Base-by-base conservation (phyloP, 2,113 vertebrate species). In the Tricholaema leucomelas region DNA sequence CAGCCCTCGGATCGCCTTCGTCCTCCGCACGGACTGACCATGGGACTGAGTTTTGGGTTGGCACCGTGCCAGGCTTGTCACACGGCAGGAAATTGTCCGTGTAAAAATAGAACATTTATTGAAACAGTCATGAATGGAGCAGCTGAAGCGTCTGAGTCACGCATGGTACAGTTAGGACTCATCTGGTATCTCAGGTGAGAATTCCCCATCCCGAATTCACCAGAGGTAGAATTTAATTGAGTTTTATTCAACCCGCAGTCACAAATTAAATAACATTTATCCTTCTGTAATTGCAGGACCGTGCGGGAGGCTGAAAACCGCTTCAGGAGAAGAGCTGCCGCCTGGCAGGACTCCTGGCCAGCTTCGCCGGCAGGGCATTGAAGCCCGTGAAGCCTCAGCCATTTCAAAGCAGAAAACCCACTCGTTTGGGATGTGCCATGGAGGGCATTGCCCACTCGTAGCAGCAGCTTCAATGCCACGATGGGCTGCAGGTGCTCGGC, bases 201-300 rank as follows among this genome's bases (percentile, higher is more conserved):
- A 94, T 87, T 81, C 67, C 66, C 74, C 52, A 3, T 12, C 2
- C 3, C 69, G 56, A 90, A 92, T 78, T 81, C 93, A 90, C 65
- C 48, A 28, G 55, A 73, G 84, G 55, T 75, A 76, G 64, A 91
- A 85, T 87, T 87, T 83, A 85, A 85, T 64, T 67, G 65, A 61
- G 66, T 24, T 61, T 90, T 86, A 63, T 76, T 90, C 83, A 58
- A 65, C 52, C 30, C 4, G 0, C 48, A 27, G 84, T 85, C 55
- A 9, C 75, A 67, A 89, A 84, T 93, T 92, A 90, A 90, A 72
- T 75, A 87, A 77, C 66, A 10, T 72, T 93, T 91, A 72, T 35
- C 33, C 54, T 69, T 40, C 61, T 35, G 65, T 91, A 74, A 69
- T 46, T 87, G 56, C 46, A 74, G 42, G 17, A 48, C 44, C 64